Base-by-base conservation (phyloP, 1,140 invertebrate genomes). In the Anastrepha ludens region DNA sequence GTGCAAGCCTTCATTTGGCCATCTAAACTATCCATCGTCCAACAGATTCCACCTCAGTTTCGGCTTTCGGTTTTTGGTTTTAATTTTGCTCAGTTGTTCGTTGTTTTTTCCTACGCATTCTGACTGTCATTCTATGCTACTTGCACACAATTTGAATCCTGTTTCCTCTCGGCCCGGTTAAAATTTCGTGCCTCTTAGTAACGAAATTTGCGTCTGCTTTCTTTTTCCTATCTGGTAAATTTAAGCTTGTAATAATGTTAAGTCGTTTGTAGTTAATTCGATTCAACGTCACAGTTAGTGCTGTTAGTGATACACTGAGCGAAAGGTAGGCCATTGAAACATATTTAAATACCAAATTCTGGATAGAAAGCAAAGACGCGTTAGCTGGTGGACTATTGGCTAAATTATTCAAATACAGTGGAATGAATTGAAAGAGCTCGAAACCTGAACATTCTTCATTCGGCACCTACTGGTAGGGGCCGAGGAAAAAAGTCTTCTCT, bases 201-300 rank as follows among this genome's bases (percentile, higher is more conserved):
- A 81, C 20, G 44, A 20, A 81, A 20, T 81, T 81, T 81, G 50
- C 50, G 74, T 81, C n/a, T 81, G 74, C 47, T 29, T 81, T 55
- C 47, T 81, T 55, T 50, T 55, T 55, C 1, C 74, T 81, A 50
- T 86, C 17, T 44, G 17, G 58, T 60, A 47, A 86, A 86, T 86
- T 86, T 86, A 86, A 86, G 85, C 50, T 62, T 58, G 85, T 86
- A 86, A 60, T 86, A 60, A 86, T 86, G 58, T 86, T 86, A 86
- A 62, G 85, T 62, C 58, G 85, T 41, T 60, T 62, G 85, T 86
- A 62, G 85, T 86, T 86, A 86, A 86, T 86, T 86, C 85, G 59
- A 60, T 60, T 86, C 85, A 60, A 86, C 85, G 85, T 62, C 55
- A 62, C 74, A 81, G 74, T 81, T 81, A 11, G n/a, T 50, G 74